Conservation (phyloP, 2,888 invertebrate species). For the Macropis europaea region DNA sequence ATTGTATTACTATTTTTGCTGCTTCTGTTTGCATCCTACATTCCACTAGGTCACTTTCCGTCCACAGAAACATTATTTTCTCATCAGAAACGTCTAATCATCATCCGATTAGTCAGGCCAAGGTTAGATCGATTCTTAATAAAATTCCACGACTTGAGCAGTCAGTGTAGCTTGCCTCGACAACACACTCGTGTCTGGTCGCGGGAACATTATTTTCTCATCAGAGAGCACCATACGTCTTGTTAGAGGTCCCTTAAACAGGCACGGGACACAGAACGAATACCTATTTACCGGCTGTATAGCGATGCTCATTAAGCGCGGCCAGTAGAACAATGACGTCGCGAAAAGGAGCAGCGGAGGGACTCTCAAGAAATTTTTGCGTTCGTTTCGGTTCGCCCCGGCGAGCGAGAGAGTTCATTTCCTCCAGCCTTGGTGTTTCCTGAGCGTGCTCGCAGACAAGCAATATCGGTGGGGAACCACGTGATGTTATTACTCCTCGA, state of each 20-base stretch:
- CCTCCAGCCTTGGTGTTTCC: slow-evolving; percentile 49
- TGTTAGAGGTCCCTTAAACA: slow-evolving; percentile 4
- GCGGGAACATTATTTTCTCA: background rate
- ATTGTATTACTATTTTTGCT: no score
- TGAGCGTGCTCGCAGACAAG: slow-evolving; percentile 19
- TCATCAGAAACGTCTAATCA: no score
- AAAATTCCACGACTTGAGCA: no score
- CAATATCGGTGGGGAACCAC: slow-evolving; percentile 36
- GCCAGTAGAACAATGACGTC: slow-evolving; percentile 39
- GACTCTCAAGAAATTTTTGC: slow-evolving; percentile 39
- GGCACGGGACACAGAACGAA: background rate
- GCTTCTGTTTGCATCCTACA: no score
- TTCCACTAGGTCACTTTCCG: no score
- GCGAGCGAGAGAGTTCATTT: slow-evolving; percentile 62
- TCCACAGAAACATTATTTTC: no score
- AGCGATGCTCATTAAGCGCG: slow-evolving; percentile 28
- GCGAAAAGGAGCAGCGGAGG: slow-evolving; percentile 31
- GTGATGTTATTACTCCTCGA: slow-evolving; percentile 55
- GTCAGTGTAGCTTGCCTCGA: no score
- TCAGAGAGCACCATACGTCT: background rate
- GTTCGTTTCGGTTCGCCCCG: slow-evolving; percentile 32
- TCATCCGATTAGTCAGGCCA: no score
- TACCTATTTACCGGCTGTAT: slow-evolving; percentile 19
- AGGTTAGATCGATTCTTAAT: no score
- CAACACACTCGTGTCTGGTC: no score